Evolutionary conservation across 2,888 invertebrate genomes (phyloP).

Genomic region (Cantharis lateralis): DNA sequence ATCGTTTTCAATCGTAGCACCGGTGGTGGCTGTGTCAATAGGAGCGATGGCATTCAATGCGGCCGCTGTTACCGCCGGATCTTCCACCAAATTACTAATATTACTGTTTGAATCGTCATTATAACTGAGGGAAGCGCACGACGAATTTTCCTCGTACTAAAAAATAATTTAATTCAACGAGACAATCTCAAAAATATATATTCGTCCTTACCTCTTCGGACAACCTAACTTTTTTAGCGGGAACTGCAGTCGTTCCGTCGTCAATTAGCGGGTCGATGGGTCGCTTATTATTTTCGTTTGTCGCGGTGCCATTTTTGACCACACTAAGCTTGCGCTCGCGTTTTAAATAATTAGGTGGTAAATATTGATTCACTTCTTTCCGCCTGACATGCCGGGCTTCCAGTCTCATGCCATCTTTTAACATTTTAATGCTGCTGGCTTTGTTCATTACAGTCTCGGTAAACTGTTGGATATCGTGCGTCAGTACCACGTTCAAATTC

Average conservation of each 20-base stretch:
- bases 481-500: conserved; percentile 90
- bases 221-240: conserved; percentile 45
- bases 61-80: conserved; percentile 21
- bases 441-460: conserved; percentile 84
- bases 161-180: conserved; percentile 21
- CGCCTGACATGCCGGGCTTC: conserved; percentile 88
- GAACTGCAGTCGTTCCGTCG: conserved; percentile 27
- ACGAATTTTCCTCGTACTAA: conserved; percentile 55
- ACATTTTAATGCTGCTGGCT: conserved; percentile 71
- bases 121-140: conserved; percentile 54
- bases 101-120: conserved; percentile 58
- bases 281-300: conserved; percentile 42
- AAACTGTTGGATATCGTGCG: conserved; percentile 89
- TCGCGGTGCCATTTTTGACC: conserved; percentile 29
- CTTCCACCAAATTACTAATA: conserved; percentile 46
- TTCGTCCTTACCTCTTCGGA: conserved; percentile 43
- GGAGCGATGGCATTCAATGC: conserved; percentile 33
- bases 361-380: conserved; percentile 75
- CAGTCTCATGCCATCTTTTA: conserved; percentile 76
- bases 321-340: conserved; percentile 70
- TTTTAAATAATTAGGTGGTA: conserved; percentile 71
- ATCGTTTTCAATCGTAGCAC: conserved; percentile 35
- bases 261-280: conserved; percentile 36
- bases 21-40: conserved; percentile 10
- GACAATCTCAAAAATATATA: not conserved